Conservation (phyloP, 1,140 invertebrate species). For the Orchestia grillus region DNA sequence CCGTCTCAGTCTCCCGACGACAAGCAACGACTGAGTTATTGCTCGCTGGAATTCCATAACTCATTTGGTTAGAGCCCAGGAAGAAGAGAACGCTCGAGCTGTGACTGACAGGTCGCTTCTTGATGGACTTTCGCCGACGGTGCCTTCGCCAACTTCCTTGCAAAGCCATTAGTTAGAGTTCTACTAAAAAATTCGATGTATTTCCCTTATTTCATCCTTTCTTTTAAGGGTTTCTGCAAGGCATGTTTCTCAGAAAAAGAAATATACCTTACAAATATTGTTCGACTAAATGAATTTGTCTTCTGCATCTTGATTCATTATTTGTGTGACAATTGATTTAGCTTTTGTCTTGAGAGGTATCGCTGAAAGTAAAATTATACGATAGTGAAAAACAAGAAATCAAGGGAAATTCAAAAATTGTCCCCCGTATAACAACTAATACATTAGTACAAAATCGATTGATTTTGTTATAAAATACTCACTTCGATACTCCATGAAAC, state of each 20-base stretch:
- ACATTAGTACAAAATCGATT: too few species aligned
- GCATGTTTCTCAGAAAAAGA: background rate
- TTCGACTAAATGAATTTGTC: background rate
- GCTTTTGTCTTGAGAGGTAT: background rate
- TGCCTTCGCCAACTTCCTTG: background rate
- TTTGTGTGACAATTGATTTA: background rate
- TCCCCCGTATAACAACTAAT: too few species aligned
- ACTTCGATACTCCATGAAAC: too few species aligned
- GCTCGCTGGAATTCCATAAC: constrained; percentile 68
- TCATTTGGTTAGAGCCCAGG: constrained; percentile 66
- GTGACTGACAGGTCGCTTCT: constrained; percentile 45
- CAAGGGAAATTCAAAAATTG: too few species aligned
- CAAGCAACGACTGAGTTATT: constrained; percentile 67
- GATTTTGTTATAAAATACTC: too few species aligned
- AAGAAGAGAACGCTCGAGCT: constrained; percentile 34
- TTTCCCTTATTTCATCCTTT: background rate
- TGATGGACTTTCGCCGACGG: constrained; percentile 48
- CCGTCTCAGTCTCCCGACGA: constrained; percentile 66
- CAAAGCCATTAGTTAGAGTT: constrained; percentile 26
- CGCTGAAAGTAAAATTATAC: background rate
- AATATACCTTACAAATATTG: background rate
- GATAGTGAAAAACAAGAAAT: background rate
- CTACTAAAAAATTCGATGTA: background rate
- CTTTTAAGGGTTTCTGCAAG: background rate
- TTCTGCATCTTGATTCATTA: too few species aligned